Percentiles rank a stretch among this genome's conserved stretches.
phyloP scores from a whole-genome alignment of 2,113 vertebrate genomes.

The Pyrgilauda ruficollis region DNA sequence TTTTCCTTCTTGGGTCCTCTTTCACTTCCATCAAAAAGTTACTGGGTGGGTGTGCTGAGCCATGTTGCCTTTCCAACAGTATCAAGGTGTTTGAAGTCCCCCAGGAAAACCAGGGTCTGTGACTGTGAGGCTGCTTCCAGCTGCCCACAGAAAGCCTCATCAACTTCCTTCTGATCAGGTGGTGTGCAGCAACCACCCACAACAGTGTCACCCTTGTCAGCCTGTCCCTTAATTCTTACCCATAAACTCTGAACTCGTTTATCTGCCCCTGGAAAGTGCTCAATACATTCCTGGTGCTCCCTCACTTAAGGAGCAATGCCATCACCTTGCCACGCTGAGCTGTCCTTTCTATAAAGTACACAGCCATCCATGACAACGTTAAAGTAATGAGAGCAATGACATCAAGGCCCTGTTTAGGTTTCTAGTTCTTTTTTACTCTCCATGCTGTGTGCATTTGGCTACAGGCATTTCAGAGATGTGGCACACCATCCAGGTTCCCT shows the following conservation, averaged over 20 bases:
- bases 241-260: not conserved
- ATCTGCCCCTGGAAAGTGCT: not conserved
- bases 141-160: not conserved
- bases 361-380: not conserved
- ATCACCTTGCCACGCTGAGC: rapidly evolving
- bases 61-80: not conserved
- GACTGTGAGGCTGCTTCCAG: not conserved
- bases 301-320: not conserved
- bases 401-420: not conserved
- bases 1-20: not conserved
- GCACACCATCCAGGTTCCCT: not conserved
- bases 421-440: not conserved
- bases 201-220: not conserved
- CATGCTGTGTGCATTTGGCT: not conserved
- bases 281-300: not conserved
- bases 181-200: not conserved
- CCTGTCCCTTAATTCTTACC: not conserved
- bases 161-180: not conserved
- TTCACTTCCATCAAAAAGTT: not conserved
- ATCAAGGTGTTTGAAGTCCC: not conserved
- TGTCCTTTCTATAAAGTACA: not conserved
- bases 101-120: not conserved
- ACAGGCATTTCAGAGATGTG: not conserved
- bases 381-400: not conserved
- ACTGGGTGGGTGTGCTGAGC: not conserved